Evolutionary conservation across 2,888 invertebrate genomes (phyloP).

Genomic region (Drosophila testacea): DNA sequence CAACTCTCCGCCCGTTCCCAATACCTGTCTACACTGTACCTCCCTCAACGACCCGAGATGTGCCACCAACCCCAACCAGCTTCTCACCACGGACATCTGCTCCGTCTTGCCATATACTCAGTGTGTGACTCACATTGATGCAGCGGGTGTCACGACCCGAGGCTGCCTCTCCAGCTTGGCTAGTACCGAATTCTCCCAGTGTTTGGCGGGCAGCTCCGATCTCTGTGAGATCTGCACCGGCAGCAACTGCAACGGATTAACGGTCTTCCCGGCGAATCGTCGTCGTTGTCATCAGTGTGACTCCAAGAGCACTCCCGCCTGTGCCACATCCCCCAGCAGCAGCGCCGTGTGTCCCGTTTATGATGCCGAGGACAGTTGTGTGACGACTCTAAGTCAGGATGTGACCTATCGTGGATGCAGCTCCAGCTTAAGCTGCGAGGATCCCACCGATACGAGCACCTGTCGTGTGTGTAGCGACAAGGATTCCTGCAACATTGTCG

Average conservation of each 20-base stretch:
- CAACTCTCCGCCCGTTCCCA: slow-evolving; percentile 49
- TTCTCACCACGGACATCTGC: slow-evolving; percentile 61
- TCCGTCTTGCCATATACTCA: slow-evolving; percentile 74
- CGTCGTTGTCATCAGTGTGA: slow-evolving; percentile 78
- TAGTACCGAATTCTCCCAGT: slow-evolving; percentile 65
- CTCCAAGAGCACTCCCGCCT: slow-evolving; percentile 61
- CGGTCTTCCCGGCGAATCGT: slow-evolving; percentile 72
- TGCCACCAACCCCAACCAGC: slow-evolving; percentile 80
- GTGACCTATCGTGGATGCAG: slow-evolving; percentile 80
- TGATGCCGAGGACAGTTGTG: slow-evolving; percentile 68
- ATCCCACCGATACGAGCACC: slow-evolving; percentile 58
- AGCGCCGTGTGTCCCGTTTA: slow-evolving; percentile 75
- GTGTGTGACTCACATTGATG: slow-evolving; percentile 76
- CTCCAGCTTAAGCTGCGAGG: slow-evolving; percentile 72
- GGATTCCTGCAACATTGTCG: slow-evolving; percentile 73
- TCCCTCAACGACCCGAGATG: slow-evolving; percentile 74
- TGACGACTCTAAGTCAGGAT: slow-evolving; percentile 65
- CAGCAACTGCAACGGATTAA: slow-evolving; percentile 73
- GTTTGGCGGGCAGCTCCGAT: slow-evolving; percentile 60
- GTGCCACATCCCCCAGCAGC: slow-evolving; percentile 68
- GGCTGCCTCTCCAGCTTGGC: slow-evolving; percentile 74
- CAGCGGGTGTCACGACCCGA: slow-evolving; percentile 70
- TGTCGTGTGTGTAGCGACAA: slow-evolving; percentile 71
- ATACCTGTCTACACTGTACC: slow-evolving; percentile 72
- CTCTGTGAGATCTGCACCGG: slow-evolving; percentile 73